Base-by-base conservation (phyloP, 2,113 vertebrate genomes). In the Antigone vipio region DNA sequence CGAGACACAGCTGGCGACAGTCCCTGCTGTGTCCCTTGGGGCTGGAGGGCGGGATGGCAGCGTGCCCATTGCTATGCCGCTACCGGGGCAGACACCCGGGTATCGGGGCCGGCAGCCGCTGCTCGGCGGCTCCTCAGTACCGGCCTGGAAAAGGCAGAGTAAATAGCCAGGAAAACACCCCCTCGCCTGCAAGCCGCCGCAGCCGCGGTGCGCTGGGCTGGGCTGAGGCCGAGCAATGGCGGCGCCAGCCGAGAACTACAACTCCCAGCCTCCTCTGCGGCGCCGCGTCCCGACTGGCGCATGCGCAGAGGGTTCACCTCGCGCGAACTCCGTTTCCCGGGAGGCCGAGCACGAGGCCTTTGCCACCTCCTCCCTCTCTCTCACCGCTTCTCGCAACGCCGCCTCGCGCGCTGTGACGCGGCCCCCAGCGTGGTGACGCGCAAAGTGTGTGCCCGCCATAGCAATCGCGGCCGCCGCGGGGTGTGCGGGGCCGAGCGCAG, bases 371-470 rank as follows among this genome's bases (percentile, higher is more conserved):
- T 29, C 20, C 56, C 11, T 12, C 38, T 38, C 38, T 9, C 38
- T 21, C 24, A 5, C 24, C 26, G 15, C 22, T 3, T 12, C 34
- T 24, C 68, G 9, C 40, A 9, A 13, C 53, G 0, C 38, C 47
- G 26, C 62, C 86, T 56, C 88, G 77, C 74, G 87, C 71, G 26
- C 77, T 27, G 85, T 95, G 95, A 95, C 94, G 90, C 83, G 29
- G 5, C 82, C 20, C 95, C 58, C 64, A 72, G 86, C 81, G 56
- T 49, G 94, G 92, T 98, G 98, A 98, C 98, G 98, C 92, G 83
- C 63, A 98, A 98, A 98, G 96, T 96, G 97, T 97, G 98, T 93
- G 97, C 94, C 97, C 97, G 92, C 94, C 89, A 89, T 62, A 97
- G 81, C 78, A 69, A 93, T 93, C 75, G 93, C 93, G 90, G 97